These are phyloP conservation scores for Drosophila santomea DNA, from an alignment of 1,140 invertebrate genomes.

Conservation along the genomic window DNA sequence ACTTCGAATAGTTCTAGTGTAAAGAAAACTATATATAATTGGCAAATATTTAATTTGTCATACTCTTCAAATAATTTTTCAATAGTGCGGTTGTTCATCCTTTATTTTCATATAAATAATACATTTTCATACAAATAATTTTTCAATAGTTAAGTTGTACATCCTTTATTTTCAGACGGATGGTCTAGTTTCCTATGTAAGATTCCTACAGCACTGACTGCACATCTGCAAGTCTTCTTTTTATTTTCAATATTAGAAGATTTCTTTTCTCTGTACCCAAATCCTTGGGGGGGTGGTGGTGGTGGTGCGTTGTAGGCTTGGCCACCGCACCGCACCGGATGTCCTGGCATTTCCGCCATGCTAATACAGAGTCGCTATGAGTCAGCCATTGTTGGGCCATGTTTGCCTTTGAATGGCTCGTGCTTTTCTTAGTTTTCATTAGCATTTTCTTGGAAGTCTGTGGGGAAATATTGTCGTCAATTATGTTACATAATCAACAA, in stretches of 20 bases:
- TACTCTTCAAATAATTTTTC: too few relatives aligned
- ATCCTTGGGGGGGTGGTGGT: slow-evolving; percentile 4
- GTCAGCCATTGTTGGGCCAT: slow-evolving; percentile 47
- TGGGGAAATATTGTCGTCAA: slow-evolving; percentile 75
- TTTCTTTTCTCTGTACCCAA: slow-evolving; percentile 2
- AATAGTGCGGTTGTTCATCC: too few relatives aligned
- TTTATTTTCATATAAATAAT: too few relatives aligned
- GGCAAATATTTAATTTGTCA: too few relatives aligned
- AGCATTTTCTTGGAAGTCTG: slow-evolving; percentile 60
- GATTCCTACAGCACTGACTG: too few relatives aligned
- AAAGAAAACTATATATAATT: too few relatives aligned
- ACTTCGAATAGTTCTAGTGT: too few relatives aligned
- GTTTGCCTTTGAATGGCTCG: slow-evolving; percentile 9
- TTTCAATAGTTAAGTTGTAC: too few relatives aligned
- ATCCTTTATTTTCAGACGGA: too few relatives aligned
- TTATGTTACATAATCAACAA: slow-evolving; percentile 71
- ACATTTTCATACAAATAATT: too few relatives aligned
- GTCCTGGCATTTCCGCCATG: slow-evolving; percentile 67
- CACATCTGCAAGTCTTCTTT: too few relatives aligned
- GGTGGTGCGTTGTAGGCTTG: slow-evolving; percentile 50
- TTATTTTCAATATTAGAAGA: background rate
- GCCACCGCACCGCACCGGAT: slow-evolving; percentile 63
- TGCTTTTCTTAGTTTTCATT: slow-evolving; percentile 64
- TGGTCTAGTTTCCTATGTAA: too few relatives aligned
- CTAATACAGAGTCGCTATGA: slow-evolving; percentile 67